Percentiles rank a stretch among this genome's conserved stretches.
These are phyloP conservation scores for Platichthys stellatus DNA, from an alignment of 2,113 vertebrate genomes.

Conservation along the genomic window DNA sequence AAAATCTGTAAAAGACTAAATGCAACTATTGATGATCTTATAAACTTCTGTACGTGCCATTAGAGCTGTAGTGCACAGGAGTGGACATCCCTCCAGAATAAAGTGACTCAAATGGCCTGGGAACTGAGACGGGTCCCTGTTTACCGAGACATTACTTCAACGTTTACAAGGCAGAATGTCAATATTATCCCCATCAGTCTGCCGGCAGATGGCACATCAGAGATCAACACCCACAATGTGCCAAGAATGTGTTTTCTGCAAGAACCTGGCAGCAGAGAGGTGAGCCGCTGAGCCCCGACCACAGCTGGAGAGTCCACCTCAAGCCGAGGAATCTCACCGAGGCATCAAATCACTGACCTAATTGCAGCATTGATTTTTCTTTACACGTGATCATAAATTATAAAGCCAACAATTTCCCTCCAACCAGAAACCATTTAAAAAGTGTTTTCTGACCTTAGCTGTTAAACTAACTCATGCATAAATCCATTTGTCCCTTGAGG, in stretches of 20 bases:
- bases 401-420: conserved; percentile 1
- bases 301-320: neutral
- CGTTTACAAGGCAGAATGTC: conserved; percentile 53
- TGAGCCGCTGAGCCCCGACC: neutral
- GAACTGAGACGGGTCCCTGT: conserved; percentile 40
- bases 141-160: conserved; percentile 47
- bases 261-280: conserved; percentile 19
- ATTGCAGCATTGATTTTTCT: conserved; percentile 3
- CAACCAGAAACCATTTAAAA: conserved; percentile 4
- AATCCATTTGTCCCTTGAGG: neutral
- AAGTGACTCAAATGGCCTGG: neutral
- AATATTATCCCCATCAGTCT: conserved; percentile 57
- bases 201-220: conserved; percentile 36
- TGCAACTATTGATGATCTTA: no score
- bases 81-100: conserved; percentile 15
- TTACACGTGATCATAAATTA: neutral
- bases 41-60: neutral
- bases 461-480: conserved; percentile 5
- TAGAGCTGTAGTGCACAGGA: neutral
- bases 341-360: neutral
- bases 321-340: neutral
- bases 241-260: conserved; percentile 46
- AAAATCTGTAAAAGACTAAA: neutral
- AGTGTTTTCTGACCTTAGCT: conserved; percentile 5
- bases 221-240: conserved; percentile 39